Conservation (phyloP, 2,797 vertebrate species). For the Peromyscus eremicus region DNA sequence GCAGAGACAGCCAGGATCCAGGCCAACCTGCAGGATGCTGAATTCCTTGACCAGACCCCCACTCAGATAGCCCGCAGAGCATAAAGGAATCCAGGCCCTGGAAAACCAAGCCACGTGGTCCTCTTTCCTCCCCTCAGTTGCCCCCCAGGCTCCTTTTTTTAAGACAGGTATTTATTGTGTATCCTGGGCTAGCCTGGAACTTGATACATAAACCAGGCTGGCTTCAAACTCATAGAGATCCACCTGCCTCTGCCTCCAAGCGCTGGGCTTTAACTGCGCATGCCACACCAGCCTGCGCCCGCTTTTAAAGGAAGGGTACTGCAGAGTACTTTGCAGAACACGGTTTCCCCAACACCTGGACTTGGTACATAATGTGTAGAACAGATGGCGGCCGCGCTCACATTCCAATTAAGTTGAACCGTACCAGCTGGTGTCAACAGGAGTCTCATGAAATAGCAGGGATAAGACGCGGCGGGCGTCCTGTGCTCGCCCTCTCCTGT, state of each 20-base stretch:
- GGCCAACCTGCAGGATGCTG: neutral
- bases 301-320: neutral
- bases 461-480: neutral
- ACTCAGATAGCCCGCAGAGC: neutral
- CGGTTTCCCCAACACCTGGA: neutral
- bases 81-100: neutral
- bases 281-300: too few species aligned
- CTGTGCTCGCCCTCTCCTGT: neutral
- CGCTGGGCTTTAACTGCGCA: neutral
- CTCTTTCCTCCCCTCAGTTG: fast-evolving
- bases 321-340: neutral
- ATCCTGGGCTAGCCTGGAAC: neutral
- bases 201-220: neutral
- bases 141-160: neutral
- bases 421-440: neutral
- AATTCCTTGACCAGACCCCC: neutral
- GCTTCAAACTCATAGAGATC: neutral
- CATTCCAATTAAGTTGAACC: neutral
- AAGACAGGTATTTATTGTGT: neutral
- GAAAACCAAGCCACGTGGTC: neutral
- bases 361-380: neutral
- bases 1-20: neutral
- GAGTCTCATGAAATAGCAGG: neutral
- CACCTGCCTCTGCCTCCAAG: neutral
- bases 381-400: neutral